phyloP scores from a whole-genome alignment of 2,888 invertebrate species.

The Drosophila quinaria region DNA sequence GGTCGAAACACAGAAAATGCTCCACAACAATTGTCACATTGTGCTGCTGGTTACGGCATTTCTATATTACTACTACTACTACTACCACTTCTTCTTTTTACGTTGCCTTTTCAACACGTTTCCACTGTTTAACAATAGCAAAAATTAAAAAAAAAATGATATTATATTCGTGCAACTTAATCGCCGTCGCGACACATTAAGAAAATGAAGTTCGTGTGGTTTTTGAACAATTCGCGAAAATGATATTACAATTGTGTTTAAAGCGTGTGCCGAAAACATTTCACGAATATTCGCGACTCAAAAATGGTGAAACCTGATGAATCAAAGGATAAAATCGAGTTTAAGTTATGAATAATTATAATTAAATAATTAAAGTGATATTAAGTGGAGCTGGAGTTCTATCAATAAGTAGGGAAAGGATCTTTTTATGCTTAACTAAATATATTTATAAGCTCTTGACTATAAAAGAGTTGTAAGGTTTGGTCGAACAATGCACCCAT shows the following conservation, averaged over 20 bases:
- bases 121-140: slow-evolving; percentile 45
- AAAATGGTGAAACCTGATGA: slow-evolving; percentile 3
- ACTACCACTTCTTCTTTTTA: slow-evolving; percentile 1
- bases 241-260: slow-evolving; percentile 29
- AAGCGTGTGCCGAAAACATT: slow-evolving; percentile 23
- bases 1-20: slow-evolving; percentile 36
- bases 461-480: slow-evolving; percentile 47
- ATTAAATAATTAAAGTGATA: background rate
- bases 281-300: slow-evolving; percentile 15
- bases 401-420: background rate
- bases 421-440: background rate
- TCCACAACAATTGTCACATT: slow-evolving; percentile 74
- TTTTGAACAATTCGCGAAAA: slow-evolving; percentile 41
- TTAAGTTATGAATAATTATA: slow-evolving; percentile 2
- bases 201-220: slow-evolving; percentile 45
- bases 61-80: slow-evolving; percentile 47
- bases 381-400: background rate
- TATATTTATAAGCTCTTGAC: background rate
- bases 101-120: slow-evolving; percentile 30
- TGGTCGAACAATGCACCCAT: slow-evolving; percentile 70
- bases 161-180: slow-evolving; percentile 44
- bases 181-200: slow-evolving; percentile 34
- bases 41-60: slow-evolving; percentile 62
- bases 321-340: slow-evolving; percentile 1
- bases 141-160: slow-evolving; percentile 5